A percentile compares a stretch with the other conserved stretches of the same genome.
phyloP scores from a whole-genome alignment of 2,113 vertebrate species.

The Eulemur rufifrons region DNA sequence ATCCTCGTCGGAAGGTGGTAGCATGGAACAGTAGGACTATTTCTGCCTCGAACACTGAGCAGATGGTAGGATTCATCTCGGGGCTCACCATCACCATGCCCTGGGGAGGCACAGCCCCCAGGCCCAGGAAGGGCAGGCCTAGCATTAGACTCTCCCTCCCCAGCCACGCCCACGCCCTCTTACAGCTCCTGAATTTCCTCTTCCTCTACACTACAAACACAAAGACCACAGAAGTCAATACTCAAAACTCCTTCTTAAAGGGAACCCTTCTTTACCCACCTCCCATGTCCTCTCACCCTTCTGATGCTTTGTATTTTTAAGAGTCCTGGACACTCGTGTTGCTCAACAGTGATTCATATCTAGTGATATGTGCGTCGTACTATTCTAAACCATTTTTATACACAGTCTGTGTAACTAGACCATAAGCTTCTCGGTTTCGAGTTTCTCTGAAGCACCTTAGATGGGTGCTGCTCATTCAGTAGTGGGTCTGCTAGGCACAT shows the following conservation, averaged over 20 bases:
- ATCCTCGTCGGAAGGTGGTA: slow-evolving; percentile 97
- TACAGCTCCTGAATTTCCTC: neutral
- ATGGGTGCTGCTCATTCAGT: neutral
- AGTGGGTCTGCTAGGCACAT: neutral
- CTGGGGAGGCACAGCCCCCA: slow-evolving; percentile 80
- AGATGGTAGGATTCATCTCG: slow-evolving; percentile 98
- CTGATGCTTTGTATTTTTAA: neutral
- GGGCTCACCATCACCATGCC: slow-evolving; percentile 99
- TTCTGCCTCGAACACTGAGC: slow-evolving; percentile 97
- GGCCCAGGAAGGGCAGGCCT: slow-evolving; percentile 30
- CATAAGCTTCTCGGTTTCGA: neutral
- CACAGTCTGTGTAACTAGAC: neutral
- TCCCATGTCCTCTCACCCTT: neutral
- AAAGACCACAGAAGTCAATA: neutral
- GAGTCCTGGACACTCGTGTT: neutral
- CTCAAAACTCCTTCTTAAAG: neutral
- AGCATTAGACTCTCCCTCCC: neutral
- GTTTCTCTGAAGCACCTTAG: neutral
- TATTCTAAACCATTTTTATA: neutral
- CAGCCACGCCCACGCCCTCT: neutral
- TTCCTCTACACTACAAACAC: neutral
- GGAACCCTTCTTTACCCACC: neutral
- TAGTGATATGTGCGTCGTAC: neutral
- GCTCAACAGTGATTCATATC: neutral
- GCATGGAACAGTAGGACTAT: slow-evolving; percentile 97